Evolutionary conservation across 1,140 invertebrate genomes (phyloP), one percentile per base, ranked within the genome.

Genomic region (Globodera rostochiensis): DNA sequence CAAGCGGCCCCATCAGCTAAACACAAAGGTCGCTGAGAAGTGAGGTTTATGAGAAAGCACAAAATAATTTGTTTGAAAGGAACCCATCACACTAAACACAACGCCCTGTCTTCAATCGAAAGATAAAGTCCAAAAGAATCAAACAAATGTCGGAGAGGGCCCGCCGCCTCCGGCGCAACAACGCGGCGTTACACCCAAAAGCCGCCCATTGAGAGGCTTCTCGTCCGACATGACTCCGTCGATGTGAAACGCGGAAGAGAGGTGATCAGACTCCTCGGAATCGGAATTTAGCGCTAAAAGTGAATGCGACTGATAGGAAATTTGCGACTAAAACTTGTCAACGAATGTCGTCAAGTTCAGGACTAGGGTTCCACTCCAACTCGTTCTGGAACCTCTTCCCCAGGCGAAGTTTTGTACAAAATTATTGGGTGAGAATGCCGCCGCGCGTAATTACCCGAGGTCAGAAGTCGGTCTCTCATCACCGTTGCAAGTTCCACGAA

Each of bases 151-250:
- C 19, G 88, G 89, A 9, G 86, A 82, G 11, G 87, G 86, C 49
- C 80, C 57, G 73, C 70, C 77, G 49, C 82, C 25, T 25, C 25
- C 74, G 45, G 79, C 73, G 75, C 84, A 82, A 74, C 89, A 89
- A 57, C 83, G 80, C 46, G 80, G 77, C 8, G 70, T 64, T 36
- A 47, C 60, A 70, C 45, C 49, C n/a, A 70, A 53, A 50, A 78
- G 49, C 7, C 77, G 77, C n/a, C 64, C 50, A 70, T 25, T 79
- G 7, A 86, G 47, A 6, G 79, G 71, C 67, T 87, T 87, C 70
- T 89, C 87, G 60, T 89, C 86, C 21, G 87, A 83, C 36, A 89
- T 84, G 25, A 90, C 89, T 21, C 88, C 88, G 71, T 89, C 87
- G 49, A 89, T 82, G 73, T 89, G 88, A 80, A 89, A 89, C 9